These are phyloP conservation scores for Corynorhinus townsendii DNA, from an alignment of 2,113 vertebrate species.

Conservation along the genomic window DNA sequence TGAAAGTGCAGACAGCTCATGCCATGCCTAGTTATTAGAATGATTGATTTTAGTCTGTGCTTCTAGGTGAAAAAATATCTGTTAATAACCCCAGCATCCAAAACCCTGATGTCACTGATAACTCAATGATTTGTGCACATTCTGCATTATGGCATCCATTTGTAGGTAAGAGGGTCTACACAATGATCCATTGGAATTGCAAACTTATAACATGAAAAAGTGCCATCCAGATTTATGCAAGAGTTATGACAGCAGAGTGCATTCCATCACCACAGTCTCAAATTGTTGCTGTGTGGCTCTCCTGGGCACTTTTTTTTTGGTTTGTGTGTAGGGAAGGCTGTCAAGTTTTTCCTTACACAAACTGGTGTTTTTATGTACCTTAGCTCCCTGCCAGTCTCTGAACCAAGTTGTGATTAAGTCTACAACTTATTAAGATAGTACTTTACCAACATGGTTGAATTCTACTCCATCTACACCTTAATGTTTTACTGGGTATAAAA, in stretches of 20 bases:
- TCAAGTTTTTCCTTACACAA: slow-evolving; percentile 75
- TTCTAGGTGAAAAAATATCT: slow-evolving; percentile 84
- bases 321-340: slow-evolving; percentile 76
- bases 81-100: slow-evolving; percentile 83
- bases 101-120: slow-evolving; percentile 81
- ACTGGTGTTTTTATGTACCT: slow-evolving; percentile 68
- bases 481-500: slow-evolving; percentile 67
- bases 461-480: slow-evolving; percentile 66
- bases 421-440: slow-evolving; percentile 71
- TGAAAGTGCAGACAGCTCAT: slow-evolving; percentile 83
- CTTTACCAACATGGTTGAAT: slow-evolving; percentile 74
- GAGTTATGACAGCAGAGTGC: slow-evolving; percentile 74
- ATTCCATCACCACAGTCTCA: slow-evolving; percentile 75
- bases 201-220: slow-evolving; percentile 75
- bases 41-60: slow-evolving; percentile 85
- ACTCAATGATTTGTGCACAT: slow-evolving; percentile 78
- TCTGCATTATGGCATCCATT: slow-evolving; percentile 79
- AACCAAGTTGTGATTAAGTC: slow-evolving; percentile 68
- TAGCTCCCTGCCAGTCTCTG: slow-evolving; percentile 69
- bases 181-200: slow-evolving; percentile 74
- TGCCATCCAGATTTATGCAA: slow-evolving; percentile 78
- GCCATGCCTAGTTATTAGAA: slow-evolving; percentile 85
- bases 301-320: slow-evolving; percentile 69
- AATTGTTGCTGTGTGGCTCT: slow-evolving; percentile 83
- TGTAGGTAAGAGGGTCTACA: slow-evolving; percentile 73